phyloP scores from a whole-genome alignment of 2,888 invertebrate species.

The Phrixothrix hirtus region DNA sequence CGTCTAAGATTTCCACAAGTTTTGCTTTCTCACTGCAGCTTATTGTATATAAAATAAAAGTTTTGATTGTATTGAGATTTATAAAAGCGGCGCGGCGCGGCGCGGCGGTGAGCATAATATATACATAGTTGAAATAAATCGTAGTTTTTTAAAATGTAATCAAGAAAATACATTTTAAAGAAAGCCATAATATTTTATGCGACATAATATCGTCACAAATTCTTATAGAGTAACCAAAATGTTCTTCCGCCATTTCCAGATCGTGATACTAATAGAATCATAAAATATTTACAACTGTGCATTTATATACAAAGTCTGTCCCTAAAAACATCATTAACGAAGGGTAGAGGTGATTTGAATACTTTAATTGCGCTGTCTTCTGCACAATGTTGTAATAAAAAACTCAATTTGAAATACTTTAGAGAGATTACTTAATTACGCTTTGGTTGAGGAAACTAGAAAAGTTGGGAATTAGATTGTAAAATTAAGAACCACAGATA shows the following conservation, averaged over 20 bases:
- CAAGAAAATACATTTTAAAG: constrained; percentile 26
- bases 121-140: constrained; percentile 14
- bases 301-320: constrained; percentile 35
- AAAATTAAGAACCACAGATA: too few relatives aligned
- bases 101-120: too few relatives aligned
- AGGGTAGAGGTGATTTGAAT: constrained; percentile 44
- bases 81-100: too few relatives aligned
- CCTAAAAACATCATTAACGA: constrained; percentile 35
- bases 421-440: too few relatives aligned
- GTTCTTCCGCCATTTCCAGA: constrained; percentile 24
- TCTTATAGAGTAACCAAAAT: constrained; percentile 34
- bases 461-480: too few relatives aligned
- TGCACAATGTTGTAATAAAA: constrained; percentile 25
- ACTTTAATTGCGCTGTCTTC: constrained; percentile 45
- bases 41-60: constrained; percentile 6
- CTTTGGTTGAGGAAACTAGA: too few relatives aligned
- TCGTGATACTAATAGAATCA: constrained; percentile 33
- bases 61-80: constrained; percentile 1
- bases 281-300: constrained; percentile 43
- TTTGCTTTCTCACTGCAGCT: constrained; percentile 10
- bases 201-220: constrained; percentile 32
- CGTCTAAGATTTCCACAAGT: constrained; percentile 21
- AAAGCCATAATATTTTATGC: constrained; percentile 26
- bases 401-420: constrained; percentile 17
- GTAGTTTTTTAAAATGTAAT: constrained; percentile 33